Conservation (phyloP, 2,797 vertebrate species). For the Garrulus glandarius region DNA sequence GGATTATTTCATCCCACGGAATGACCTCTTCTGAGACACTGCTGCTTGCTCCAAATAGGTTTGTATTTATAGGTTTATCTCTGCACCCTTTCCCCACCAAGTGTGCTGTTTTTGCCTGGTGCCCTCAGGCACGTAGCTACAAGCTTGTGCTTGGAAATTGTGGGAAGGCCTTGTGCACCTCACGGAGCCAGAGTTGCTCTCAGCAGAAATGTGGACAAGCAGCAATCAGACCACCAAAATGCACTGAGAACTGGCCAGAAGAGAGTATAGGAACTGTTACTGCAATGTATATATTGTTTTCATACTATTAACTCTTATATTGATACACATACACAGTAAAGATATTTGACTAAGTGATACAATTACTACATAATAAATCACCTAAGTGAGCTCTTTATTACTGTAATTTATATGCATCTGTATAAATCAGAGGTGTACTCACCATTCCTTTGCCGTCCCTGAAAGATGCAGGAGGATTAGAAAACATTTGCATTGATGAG, state of each 20-base stretch:
- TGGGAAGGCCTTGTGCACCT: neutral
- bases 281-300: neutral
- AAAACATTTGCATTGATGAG: constrained; percentile 41
- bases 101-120: neutral
- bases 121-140: neutral
- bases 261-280: neutral
- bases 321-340: neutral
- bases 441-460: neutral
- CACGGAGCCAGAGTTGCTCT: neutral
- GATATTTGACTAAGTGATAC: neutral
- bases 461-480: constrained; percentile 28
- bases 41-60: neutral
- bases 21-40: neutral
- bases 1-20: neutral
- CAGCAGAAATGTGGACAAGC: neutral
- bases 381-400: neutral
- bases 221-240: neutral
- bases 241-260: neutral
- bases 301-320: neutral
- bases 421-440: neutral
- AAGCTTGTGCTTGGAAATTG: neutral
- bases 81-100: neutral
- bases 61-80: neutral
- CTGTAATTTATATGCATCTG: neutral
- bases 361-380: neutral